A percentile compares a stretch with the other conserved stretches of the same genome.
Evolutionary conservation across 1,140 invertebrate genomes (phyloP).

Genomic region (Nasonia longicornis): DNA sequence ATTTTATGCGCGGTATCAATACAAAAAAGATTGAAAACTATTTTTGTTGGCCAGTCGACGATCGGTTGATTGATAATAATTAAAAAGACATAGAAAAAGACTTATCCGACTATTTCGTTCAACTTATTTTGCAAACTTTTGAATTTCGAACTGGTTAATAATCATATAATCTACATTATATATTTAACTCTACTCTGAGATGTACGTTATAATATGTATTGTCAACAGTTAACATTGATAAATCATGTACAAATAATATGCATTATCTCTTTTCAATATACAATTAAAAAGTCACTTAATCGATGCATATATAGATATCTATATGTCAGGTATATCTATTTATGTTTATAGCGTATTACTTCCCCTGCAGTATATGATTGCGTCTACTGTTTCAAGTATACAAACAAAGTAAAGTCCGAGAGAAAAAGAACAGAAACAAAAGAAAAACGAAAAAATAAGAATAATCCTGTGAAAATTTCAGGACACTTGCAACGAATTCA

Average conservation of each 20-base stretch:
- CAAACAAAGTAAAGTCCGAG: too few relatives aligned
- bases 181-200: neutral
- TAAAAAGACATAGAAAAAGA: slow-evolving; percentile 21
- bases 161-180: neutral
- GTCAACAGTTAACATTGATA: slow-evolving; percentile 35
- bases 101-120: neutral
- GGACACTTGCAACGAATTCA: neutral
- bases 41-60: slow-evolving; percentile 10
- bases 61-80: neutral
- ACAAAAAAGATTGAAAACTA: slow-evolving; percentile 11
- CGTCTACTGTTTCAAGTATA: neutral
- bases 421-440: neutral
- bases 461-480: neutral
- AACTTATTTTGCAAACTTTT: neutral
- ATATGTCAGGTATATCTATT: slow-evolving; percentile 4
- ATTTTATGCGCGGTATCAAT: neutral
- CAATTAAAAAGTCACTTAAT: slow-evolving; percentile 3
- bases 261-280: slow-evolving; percentile 1
- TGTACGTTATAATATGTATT: neutral
- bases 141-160: neutral
- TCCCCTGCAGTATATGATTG: slow-evolving; percentile 26
- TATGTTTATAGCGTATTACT: slow-evolving; percentile 40
- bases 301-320: slow-evolving; percentile 2
- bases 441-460: neutral
- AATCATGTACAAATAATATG: slow-evolving; percentile 40